These are phyloP conservation scores for Nannoperca australis DNA, from an alignment of 2,797 vertebrate species.

Conservation along the genomic window DNA sequence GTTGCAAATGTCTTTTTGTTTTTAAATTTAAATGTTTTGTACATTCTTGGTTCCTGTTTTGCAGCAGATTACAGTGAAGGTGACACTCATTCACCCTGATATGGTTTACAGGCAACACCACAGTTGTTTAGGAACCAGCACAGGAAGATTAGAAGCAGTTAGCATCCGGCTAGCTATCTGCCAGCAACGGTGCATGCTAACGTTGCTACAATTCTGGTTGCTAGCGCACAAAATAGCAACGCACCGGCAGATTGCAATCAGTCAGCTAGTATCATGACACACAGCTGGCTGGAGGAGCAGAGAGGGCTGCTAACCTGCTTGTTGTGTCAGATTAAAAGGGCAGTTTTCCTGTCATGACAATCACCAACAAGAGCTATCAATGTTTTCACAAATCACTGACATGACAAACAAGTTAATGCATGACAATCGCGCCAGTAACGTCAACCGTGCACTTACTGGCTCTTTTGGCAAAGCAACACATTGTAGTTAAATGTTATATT, in stretches of 20 bases:
- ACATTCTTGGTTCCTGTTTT: neutral
- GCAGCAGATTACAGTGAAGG: neutral
- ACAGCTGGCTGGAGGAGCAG: neutral
- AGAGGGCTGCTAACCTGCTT: neutral
- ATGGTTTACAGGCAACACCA: neutral
- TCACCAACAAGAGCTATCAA: constrained; percentile 23
- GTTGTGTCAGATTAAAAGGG: neutral
- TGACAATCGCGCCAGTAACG: neutral
- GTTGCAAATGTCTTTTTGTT: no score
- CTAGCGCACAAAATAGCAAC: neutral
- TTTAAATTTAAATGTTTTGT: no score
- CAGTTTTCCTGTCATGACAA: neutral
- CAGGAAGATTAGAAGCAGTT: neutral
- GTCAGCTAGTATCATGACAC: constrained; percentile 12
- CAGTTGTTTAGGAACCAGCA: neutral
- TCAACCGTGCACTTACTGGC: fast-evolving
- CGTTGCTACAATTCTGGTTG: neutral
- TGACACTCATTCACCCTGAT: neutral
- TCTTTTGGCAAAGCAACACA: no score
- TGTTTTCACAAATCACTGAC: constrained; percentile 31
- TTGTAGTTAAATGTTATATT: neutral
- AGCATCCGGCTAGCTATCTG: neutral
- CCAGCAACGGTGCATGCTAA: constrained; percentile 4
- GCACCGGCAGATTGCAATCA: neutral
- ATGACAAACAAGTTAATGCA: no score